Evolutionary conservation across 2,888 invertebrate genomes (phyloP).

Genomic region (Acronicta aceris): DNA sequence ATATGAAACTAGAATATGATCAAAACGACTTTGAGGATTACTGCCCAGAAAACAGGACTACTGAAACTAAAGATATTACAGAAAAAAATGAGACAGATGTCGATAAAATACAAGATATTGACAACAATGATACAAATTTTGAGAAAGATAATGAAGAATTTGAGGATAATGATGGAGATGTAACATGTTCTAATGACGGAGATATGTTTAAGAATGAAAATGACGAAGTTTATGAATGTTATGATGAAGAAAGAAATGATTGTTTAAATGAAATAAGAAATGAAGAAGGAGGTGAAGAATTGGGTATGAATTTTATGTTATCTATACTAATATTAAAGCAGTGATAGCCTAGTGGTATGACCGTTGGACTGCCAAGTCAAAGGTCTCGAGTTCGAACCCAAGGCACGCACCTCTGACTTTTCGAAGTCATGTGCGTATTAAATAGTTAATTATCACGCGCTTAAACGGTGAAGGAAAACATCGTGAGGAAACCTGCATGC

Average conservation of each 20-base stretch:
- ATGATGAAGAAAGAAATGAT: slow-evolving; percentile 24
- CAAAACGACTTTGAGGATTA: slow-evolving; percentile 39
- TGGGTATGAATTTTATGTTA: slow-evolving; percentile 9
- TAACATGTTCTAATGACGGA: slow-evolving; percentile 3
- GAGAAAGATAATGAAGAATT: not conserved
- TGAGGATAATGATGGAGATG: not conserved
- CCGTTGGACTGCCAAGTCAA: too few relatives aligned
- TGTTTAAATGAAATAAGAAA: slow-evolving; percentile 32
- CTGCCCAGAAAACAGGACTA: slow-evolving; percentile 2
- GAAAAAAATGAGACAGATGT: slow-evolving; percentile 21
- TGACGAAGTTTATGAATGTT: slow-evolving; percentile 19
- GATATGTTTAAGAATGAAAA: not conserved
- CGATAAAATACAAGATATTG: not conserved
- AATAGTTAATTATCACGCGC: too few relatives aligned
- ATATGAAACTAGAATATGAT: slow-evolving; percentile 43
- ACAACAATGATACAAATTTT: not conserved
- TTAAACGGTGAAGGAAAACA: too few relatives aligned
- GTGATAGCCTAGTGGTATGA: too few relatives aligned
- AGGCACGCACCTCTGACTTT: too few relatives aligned
- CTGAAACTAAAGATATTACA: slow-evolving; percentile 3
- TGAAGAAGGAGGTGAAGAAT: slow-evolving; percentile 33
- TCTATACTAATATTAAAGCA: not conserved
- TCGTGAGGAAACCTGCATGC: too few relatives aligned
- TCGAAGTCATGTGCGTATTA: too few relatives aligned
- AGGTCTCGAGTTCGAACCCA: too few relatives aligned